Base-by-base conservation (phyloP, 2,888 invertebrate species). In the Clistopyga incitator region DNA sequence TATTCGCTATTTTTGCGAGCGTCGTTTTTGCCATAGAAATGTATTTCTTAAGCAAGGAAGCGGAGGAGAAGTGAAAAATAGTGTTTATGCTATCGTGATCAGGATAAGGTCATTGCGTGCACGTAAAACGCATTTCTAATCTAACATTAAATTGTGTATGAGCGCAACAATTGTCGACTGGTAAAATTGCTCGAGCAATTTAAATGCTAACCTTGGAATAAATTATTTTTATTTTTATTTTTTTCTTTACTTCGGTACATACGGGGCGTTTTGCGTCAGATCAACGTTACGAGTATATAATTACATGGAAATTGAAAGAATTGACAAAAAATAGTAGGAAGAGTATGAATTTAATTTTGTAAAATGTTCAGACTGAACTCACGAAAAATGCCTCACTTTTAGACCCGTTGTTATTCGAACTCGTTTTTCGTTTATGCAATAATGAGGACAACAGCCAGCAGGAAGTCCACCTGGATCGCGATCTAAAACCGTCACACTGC, bases 11-110 rank as follows among this genome's bases (percentile, higher is more conserved):
- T 77, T 90, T 95, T 65, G 95, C 96, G 86, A 94, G 95, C 1
- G 90, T 94, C 0, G 94, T 96, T 6, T 96, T 96, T 90, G 94
- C 95, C 72, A 89, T 95, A 23, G 96, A 96, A 89, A 95, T 95
- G 42, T 94, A 95, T 90, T 93, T 96, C 71, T 95, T 95, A 54
- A 88, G 88, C 78, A 92, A 91, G 81, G 89, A 87, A 56, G 86
- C 90, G 8, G 72, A 77, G 59, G 65, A 59, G 72, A 45, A 54
- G 18, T 11, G 34, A 79, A 70, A 23, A 68, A 56, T 64, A 47
- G 29, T 29, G 29, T 29, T 18, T 20, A 15, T 50, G 18, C 11
- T 54, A 64, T 25, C 42, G 20, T 15, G 20, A 50, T 25, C 29
- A 71, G 54, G 64, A 50, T 56, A 13, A 47, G 18, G 25, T 13